phyloP scores from a whole-genome alignment of 2,888 invertebrate species.

The Exephanes ischioxanthus region DNA sequence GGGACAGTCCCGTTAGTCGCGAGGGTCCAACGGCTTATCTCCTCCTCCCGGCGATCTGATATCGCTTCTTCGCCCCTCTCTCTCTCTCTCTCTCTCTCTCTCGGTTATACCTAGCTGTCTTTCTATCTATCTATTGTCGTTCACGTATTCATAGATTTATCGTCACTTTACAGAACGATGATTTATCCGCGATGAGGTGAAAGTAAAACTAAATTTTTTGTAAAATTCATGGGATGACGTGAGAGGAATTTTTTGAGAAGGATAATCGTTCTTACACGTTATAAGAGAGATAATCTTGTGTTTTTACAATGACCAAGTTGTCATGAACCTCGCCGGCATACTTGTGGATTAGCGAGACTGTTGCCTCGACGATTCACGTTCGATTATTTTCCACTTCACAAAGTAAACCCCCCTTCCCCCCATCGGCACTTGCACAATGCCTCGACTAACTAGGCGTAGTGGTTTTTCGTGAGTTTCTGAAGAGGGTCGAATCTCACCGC shows the following conservation, averaged over 20 bases:
- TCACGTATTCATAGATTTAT: too few relatives aligned
- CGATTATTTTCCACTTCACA: constrained; percentile 78
- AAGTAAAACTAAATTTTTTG: not conserved
- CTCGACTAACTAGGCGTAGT: constrained; percentile 82
- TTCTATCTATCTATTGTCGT: too few relatives aligned
- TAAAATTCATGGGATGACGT: not conserved
- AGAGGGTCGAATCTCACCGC: constrained; percentile 78
- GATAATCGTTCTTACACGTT: constrained; percentile 50
- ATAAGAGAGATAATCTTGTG: constrained; percentile 5
- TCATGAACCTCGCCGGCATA: constrained; percentile 70
- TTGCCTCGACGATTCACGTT: constrained; percentile 49
- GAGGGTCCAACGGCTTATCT: too few relatives aligned
- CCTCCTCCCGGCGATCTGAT: too few relatives aligned
- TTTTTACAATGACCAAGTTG: constrained; percentile 77
- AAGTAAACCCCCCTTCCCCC: constrained; percentile 66
- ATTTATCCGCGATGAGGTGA: not conserved
- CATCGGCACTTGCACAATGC: constrained; percentile 74
- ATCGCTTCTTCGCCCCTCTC: too few relatives aligned
- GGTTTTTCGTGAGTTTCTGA: constrained; percentile 77
- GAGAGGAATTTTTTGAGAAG: not conserved
- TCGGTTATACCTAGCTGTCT: too few relatives aligned
- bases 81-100: too few relatives aligned
- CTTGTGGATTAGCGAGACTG: constrained; percentile 25
- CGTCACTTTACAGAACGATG: too few relatives aligned
- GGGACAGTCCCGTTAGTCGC: too few relatives aligned